Base-by-base conservation (phyloP, 1,140 invertebrate genomes). In the Euborellia annulipes region DNA sequence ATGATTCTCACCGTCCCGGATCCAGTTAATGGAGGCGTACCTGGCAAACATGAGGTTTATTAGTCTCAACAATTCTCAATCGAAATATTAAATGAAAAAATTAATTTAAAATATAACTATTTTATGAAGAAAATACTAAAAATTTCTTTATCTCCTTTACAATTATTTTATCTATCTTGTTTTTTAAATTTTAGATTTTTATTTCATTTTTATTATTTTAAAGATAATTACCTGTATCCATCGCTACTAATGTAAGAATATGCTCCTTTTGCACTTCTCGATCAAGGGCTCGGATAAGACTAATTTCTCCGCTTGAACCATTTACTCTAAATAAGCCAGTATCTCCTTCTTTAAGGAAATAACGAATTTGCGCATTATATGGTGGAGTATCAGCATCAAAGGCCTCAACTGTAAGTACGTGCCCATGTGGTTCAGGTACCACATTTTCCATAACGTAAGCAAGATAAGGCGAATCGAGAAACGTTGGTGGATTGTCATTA, bases 401-500 rank as follows among this genome's bases (percentile, higher is more conserved):
- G 17, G 88, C 89, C 40, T 76, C 74, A 8, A 92, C 82, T 50
- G 79, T 78, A 34, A 65, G 48, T 37, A 92, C 75, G 57, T 82
- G 83, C 37, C 81, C 80, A 23, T 70, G 73, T 51, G 77, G 76
- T 1, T 81, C 79, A 17, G 82, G 80, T 22, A 87, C 72, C 47
- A 82, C 73, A 57, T 91, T 90, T 66, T 96, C 92, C 74, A 87
- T 82, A n/a, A 95, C 84, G 56, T 87, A 81, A 0, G 87, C 86
- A 46, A 87, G 61, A 60, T 95, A 95, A 0, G 88, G 87, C 0
- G 87, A 92, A 63, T 87, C 81, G 30, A 87, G 63, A 59, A 97
- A 96, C 1, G 85, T 79, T 1, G 92, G 92, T 6, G 85, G 76
- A 58, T 92, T 92, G 65, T 98, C 93, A 63, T 97, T 96, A 52